These are phyloP conservation scores for Pyrocephalus nanus DNA, from an alignment of 2,797 vertebrate species.

Conservation along the genomic window DNA sequence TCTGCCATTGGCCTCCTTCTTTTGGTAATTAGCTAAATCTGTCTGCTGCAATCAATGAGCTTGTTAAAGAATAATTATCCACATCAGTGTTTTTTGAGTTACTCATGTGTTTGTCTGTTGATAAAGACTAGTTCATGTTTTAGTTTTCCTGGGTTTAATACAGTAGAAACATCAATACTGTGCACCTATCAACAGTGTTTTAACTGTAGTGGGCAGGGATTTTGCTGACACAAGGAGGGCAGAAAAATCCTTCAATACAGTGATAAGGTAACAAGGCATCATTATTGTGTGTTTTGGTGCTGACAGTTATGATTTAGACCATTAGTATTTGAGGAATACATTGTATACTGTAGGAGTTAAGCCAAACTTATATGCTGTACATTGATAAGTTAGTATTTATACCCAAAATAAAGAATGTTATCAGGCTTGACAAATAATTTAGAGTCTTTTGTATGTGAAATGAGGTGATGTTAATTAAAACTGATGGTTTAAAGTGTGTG, in stretches of 20 bases:
- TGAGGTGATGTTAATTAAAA: not conserved
- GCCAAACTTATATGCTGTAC: not conserved
- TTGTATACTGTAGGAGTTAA: not conserved
- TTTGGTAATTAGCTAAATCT: not conserved
- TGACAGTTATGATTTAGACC: not conserved
- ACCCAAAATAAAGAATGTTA: not conserved
- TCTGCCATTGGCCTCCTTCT: not conserved
- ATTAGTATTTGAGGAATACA: not conserved
- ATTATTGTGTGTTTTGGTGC: not conserved
- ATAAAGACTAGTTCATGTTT: too few relatives aligned
- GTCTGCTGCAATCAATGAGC: not conserved
- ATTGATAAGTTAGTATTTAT: not conserved
- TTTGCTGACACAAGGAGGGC: not conserved
- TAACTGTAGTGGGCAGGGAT: not conserved
- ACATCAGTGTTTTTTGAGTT: not conserved
- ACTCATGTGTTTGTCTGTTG: not conserved
- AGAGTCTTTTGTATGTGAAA: not conserved
- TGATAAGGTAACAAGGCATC: not conserved
- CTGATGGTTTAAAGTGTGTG: fast-evolving
- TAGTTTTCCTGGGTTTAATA: too few relatives aligned
- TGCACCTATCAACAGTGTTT: not conserved
- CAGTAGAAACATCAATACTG: too few relatives aligned
- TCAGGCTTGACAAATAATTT: not conserved
- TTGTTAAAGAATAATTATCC: conserved; percentile 25
- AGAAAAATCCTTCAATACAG: not conserved